These are phyloP conservation scores for Anableps anableps DNA, from an alignment of 2,797 vertebrate genomes.

Conservation along the genomic window DNA sequence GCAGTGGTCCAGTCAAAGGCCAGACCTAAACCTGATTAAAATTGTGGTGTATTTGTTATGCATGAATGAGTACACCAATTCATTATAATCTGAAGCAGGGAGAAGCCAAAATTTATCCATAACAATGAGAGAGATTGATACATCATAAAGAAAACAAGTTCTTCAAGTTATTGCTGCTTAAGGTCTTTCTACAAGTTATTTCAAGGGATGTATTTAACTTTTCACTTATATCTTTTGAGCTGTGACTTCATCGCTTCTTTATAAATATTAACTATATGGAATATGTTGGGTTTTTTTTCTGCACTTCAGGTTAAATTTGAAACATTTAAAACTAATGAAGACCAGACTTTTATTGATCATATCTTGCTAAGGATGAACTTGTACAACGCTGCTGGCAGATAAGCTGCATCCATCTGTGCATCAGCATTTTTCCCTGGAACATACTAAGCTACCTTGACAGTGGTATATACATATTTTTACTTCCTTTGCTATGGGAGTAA, in stretches of 20 bases:
- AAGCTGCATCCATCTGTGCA: not conserved
- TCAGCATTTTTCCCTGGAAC: not conserved
- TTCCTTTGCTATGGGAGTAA: not conserved
- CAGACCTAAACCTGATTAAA: no score
- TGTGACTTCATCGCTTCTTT: not conserved
- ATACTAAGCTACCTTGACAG: not conserved
- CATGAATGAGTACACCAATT: not conserved
- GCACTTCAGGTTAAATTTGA: not conserved
- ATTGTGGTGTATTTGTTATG: not conserved
- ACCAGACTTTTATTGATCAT: not conserved
- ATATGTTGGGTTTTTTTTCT: not conserved
- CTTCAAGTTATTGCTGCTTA: not conserved
- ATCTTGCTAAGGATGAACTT: not conserved
- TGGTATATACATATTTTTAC: not conserved
- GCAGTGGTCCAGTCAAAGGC: no score
- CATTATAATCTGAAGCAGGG: not conserved
- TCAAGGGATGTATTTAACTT: not conserved
- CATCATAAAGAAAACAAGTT: not conserved
- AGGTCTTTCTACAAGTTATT: not conserved
- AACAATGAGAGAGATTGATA: not conserved
- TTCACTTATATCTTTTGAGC: not conserved
- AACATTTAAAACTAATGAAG: not conserved
- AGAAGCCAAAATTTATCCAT: not conserved
- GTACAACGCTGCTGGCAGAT: not conserved
- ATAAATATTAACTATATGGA: not conserved